These are phyloP conservation scores for Emydocephalus ijimae DNA, from an alignment of 2,113 vertebrate genomes.

Conservation along the genomic window DNA sequence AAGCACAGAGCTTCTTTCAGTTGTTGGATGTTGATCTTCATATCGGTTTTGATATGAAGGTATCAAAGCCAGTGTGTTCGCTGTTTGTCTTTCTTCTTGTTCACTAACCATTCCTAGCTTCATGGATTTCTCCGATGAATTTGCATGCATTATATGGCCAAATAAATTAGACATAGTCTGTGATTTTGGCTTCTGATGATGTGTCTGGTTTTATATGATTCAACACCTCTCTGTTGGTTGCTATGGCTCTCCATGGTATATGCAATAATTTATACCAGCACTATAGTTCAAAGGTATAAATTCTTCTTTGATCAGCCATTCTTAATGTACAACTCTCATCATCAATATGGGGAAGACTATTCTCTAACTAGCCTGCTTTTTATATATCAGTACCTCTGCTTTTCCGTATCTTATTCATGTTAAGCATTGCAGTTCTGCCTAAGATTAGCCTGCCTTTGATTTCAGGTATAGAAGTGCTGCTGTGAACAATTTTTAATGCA, in stretches of 20 bases:
- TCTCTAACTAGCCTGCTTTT: neutral
- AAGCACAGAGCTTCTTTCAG: neutral
- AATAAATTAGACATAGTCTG: neutral
- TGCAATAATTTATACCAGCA: neutral
- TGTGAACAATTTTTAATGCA: neutral
- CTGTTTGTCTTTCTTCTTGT: neutral
- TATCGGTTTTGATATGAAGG: neutral
- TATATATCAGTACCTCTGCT: neutral
- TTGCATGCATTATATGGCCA: neutral
- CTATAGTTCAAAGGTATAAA: neutral
- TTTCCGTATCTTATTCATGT: neutral
- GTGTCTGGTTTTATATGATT: neutral
- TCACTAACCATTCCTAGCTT: neutral
- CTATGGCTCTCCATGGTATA: neutral
- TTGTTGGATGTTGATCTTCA: neutral
- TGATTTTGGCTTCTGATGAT: neutral
- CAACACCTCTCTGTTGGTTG: neutral
- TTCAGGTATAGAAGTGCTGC: neutral
- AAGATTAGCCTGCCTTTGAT: neutral
- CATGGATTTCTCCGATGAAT: neutral
- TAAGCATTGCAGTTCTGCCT: neutral
- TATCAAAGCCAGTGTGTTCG: neutral
- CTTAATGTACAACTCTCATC: neutral
- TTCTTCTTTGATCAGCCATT: neutral
- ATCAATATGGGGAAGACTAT: neutral